Base-by-base conservation (phyloP, 2,888 invertebrate genomes). In the Himalopsyche anomala region DNA sequence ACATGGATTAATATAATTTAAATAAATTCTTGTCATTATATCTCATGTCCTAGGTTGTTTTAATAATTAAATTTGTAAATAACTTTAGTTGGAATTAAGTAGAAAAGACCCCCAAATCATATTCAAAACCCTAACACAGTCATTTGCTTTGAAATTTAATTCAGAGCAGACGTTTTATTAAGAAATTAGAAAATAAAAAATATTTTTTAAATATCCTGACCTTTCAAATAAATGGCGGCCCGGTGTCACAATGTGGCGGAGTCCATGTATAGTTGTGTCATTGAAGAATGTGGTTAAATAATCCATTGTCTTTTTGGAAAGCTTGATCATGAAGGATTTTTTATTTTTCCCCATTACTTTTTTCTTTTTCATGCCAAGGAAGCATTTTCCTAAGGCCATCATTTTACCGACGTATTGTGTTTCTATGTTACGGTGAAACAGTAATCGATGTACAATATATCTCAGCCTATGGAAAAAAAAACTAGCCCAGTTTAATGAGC, bases 261-360 rank as follows among this genome's bases (percentile, higher is more conserved):
- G 91, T 0, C 94, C 94, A 88, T 94, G 93, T 5, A 94, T 91
- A 28, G 92, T 92, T 6, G 93, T 93, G 69, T 91, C 90, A 51
- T 91, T 87, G 19, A 93, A 94, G 88, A 94, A 93, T 5, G 92
- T 91, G 15, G 45, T 40, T 19, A 74, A 15, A 19, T 81, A 12
- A 28, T 81, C 17, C 17, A 38, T 80, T 28, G n/a, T 28, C 11
- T 11, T 11, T 8, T 62, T 62, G 62, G 1, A 62, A 8, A 6
- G 19, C 19, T 5, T 28, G 5, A 28, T 28, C 28, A 62, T 62
- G 15, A 28, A 19, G n/a, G n/a, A 56, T 56, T 56, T 56, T n/a
- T 56, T 19, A 19, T 56, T 19, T 56, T 56, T 56, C 2, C 6
- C n/a, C 19, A 5, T 1, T 19, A 5, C 28, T 62, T 62, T 62